Evolutionary conservation across 2,113 vertebrate species (phyloP).

Genomic region (Rutilus rutilus): DNA sequence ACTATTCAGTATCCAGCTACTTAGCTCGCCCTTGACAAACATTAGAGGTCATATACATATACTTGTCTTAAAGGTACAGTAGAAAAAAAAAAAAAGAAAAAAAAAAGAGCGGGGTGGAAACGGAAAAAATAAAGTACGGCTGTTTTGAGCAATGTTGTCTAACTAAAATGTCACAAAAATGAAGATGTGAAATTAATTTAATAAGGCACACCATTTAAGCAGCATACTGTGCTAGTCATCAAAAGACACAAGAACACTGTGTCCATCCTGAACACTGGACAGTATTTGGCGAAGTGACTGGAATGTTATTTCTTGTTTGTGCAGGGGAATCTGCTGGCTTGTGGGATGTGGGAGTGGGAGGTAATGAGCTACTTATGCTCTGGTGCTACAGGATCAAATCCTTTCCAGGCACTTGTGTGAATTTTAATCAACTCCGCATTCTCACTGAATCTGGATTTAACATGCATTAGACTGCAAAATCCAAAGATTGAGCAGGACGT

Average conservation of each 20-base stretch:
- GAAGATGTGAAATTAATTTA: not conserved
- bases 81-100: too few relatives aligned
- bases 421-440: slow-evolving; percentile 26
- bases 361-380: slow-evolving; percentile 24
- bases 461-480: slow-evolving; percentile 4
- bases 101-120: not conserved
- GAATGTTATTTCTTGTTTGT: slow-evolving; percentile 41
- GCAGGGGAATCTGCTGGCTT: slow-evolving; percentile 33
- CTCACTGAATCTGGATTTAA: slow-evolving; percentile 5
- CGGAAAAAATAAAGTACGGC: not conserved
- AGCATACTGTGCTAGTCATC: not conserved
- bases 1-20: too few relatives aligned
- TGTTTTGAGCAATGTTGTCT: not conserved
- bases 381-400: slow-evolving; percentile 36
- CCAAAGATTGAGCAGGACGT: not conserved
- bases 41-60: too few relatives aligned
- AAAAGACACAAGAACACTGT: not conserved
- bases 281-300: slow-evolving; percentile 13
- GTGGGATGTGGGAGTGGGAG: slow-evolving; percentile 44
- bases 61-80: too few relatives aligned
- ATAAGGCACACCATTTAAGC: not conserved
- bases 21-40: too few relatives aligned
- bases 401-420: not conserved
- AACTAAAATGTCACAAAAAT: not conserved
- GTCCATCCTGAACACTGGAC: not conserved